These are phyloP conservation scores for Otus sunia DNA, from an alignment of 2,113 vertebrate species.

Conservation along the genomic window DNA sequence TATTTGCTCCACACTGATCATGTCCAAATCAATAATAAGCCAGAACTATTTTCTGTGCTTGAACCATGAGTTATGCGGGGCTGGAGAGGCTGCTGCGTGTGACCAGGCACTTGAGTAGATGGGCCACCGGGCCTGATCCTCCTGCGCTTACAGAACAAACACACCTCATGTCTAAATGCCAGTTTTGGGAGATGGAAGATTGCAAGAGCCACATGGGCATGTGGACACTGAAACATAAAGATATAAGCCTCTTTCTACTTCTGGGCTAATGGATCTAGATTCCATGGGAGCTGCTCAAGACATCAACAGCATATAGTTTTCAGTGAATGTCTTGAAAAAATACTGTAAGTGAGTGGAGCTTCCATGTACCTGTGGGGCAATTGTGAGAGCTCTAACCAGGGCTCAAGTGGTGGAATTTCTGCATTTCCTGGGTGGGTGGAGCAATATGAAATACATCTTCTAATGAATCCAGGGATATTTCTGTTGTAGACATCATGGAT, in stretches of 20 bases:
- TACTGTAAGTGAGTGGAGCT: not conserved
- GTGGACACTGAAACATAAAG: not conserved
- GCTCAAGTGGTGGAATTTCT: not conserved
- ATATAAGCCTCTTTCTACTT: not conserved
- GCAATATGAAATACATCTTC: not conserved
- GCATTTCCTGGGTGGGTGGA: not conserved
- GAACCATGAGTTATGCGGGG: not conserved
- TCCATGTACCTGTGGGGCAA: not conserved
- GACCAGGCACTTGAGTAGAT: not conserved
- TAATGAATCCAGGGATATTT: not conserved
- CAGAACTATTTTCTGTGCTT: not conserved
- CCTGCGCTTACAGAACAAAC: fast-evolving
- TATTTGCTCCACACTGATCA: fast-evolving
- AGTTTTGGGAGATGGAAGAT: not conserved
- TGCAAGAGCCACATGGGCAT: not conserved
- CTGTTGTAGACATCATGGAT: not conserved
- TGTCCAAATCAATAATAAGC: not conserved
- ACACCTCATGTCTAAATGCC: not conserved
- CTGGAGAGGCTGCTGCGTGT: not conserved
- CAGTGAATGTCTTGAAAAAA: not conserved
- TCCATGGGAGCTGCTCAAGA: not conserved
- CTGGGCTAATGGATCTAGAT: not conserved
- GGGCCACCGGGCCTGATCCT: not conserved
- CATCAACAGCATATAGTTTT: not conserved
- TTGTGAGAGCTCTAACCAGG: not conserved